phyloP scores from a whole-genome alignment of 1,140 invertebrate species.

The Meloidogyne exigua region DNA sequence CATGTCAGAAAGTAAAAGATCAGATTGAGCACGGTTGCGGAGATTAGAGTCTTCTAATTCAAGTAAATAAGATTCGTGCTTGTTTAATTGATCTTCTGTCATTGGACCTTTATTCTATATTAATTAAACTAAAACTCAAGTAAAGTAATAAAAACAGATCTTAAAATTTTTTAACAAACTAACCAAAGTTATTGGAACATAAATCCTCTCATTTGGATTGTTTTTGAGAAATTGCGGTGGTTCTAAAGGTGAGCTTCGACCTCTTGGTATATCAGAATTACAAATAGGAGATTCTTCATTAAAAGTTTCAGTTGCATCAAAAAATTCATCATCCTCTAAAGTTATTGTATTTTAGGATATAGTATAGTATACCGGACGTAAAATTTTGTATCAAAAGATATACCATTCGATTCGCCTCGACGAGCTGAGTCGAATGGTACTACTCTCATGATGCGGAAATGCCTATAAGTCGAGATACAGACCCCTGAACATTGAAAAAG shows the following conservation, averaged over 20 bases:
- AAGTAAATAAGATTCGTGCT: conserved; percentile 82
- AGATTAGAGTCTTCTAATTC: conserved; percentile 78
- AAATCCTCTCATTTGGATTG: conserved; percentile 68
- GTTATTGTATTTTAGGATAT: conserved; percentile 8
- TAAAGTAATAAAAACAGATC: too few relatives aligned
- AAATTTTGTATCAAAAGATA: too few relatives aligned
- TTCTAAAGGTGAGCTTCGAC: conserved; percentile 64
- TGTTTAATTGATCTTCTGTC: conserved; percentile 91
- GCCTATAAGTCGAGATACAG: too few relatives aligned
- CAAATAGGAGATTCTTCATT: conserved; percentile 58
- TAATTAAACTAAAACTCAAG: too few relatives aligned
- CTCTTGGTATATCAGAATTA: conserved; percentile 71
- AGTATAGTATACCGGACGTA: too few relatives aligned
- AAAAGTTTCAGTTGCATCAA: conserved; percentile 63
- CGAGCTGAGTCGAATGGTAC: too few relatives aligned
- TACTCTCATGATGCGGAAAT: too few relatives aligned
- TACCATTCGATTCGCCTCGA: too few relatives aligned
- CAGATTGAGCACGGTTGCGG: conserved; percentile 87
- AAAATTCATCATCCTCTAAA: conserved; percentile 68
- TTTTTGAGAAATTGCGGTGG: conserved; percentile 46
- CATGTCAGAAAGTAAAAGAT: conserved; percentile 92
- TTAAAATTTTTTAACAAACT: neutral
- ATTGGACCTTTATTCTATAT: conserved; percentile 80
- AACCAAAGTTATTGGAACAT: conserved; percentile 80
- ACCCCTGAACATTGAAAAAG: too few relatives aligned